Conservation (phyloP, 2,113 vertebrate species). For the Aldabrachelys gigantea region DNA sequence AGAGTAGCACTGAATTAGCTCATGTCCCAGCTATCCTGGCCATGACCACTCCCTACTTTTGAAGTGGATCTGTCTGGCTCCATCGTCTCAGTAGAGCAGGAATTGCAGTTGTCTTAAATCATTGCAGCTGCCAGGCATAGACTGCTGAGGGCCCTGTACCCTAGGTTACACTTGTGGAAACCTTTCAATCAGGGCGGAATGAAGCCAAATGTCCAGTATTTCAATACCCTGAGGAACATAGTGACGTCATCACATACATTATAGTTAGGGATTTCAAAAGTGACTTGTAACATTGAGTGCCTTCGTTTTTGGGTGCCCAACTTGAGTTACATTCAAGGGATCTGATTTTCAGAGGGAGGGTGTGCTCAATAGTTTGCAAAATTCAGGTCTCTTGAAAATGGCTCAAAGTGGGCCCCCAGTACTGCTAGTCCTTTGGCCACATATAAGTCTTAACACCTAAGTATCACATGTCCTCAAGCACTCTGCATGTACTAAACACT, state of each 20-base stretch:
- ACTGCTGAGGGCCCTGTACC: not conserved
- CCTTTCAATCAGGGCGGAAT: not conserved
- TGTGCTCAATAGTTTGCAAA: not conserved
- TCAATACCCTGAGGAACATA: not conserved
- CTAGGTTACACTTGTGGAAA: not conserved
- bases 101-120: not conserved
- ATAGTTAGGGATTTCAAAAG: not conserved
- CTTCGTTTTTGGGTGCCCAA: not conserved
- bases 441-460: not conserved
- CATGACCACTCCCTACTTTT: rapidly evolving
- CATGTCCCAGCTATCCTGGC: not conserved
- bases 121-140: not conserved
- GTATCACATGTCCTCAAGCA: not conserved
- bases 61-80: not conserved
- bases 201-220: not conserved
- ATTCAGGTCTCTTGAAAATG: not conserved
- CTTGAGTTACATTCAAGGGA: not conserved
- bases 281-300: not conserved
- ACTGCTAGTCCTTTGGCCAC: not conserved
- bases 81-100: not conserved
- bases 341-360: not conserved
- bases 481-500: not conserved
- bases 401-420: not conserved
- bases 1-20: not conserved
- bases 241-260: not conserved